These are phyloP conservation scores for Holacanthella duospinosa DNA, from an alignment of 2,888 invertebrate species.

Conservation along the genomic window DNA sequence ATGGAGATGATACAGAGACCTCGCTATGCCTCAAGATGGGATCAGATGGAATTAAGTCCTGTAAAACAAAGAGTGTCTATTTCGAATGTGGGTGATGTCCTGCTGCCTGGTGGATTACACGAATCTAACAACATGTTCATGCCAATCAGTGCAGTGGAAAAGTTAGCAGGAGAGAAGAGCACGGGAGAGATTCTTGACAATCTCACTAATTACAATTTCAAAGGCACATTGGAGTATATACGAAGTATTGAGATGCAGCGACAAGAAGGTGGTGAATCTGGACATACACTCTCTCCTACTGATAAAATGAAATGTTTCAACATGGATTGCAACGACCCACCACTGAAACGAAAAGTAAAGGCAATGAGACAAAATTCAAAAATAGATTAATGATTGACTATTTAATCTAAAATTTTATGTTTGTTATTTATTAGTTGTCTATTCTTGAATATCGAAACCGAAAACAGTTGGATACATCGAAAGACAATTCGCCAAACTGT, in stretches of 20 bases:
- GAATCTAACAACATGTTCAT: neutral
- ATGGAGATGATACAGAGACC: too few relatives aligned
- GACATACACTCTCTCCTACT: too few relatives aligned
- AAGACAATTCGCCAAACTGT: conserved; percentile 25
- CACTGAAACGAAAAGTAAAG: conserved; percentile 1
- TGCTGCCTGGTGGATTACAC: neutral
- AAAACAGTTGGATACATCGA: conserved; percentile 12
- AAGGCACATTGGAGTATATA: neutral
- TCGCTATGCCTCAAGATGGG: neutral
- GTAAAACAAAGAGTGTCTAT: conserved; percentile 22
- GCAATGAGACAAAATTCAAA: too few relatives aligned
- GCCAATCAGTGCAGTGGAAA: neutral
- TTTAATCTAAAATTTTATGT: too few relatives aligned
- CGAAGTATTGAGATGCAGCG: too few relatives aligned
- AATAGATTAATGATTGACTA: too few relatives aligned
- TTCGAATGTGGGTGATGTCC: too few relatives aligned
- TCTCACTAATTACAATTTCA: neutral
- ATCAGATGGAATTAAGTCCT: conserved; percentile 12
- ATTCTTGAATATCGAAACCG: conserved; percentile 29
- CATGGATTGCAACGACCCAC: neutral
- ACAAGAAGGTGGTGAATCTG: too few relatives aligned
- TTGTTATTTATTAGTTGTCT: conserved; percentile 20
- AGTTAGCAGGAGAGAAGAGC: neutral
- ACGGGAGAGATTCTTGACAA: neutral
- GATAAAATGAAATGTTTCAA: too few relatives aligned